Base-by-base conservation (phyloP, 1,140 invertebrate species). In the Euura saliciscinereae region DNA sequence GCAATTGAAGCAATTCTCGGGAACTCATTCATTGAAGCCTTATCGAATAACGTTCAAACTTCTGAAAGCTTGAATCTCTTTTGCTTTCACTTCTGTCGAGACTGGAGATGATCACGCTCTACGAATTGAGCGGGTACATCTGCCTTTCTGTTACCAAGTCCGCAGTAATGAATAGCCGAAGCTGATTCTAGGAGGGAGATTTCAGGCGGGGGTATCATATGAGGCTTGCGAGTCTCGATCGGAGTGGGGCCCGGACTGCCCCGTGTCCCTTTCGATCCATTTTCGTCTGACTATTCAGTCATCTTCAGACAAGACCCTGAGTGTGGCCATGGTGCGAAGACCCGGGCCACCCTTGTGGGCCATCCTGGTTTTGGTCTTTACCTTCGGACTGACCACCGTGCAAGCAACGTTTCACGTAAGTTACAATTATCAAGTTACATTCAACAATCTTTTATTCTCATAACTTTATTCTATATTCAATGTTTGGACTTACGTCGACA, bases 331-430 rank as follows among this genome's bases (percentile, higher is more conserved):
- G 67, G 72, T 44, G 71, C 64, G 66, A 8, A 72, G 44, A 65
- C 66, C 71, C 43, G 46, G 77, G 66, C 68, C 66, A 45, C 45
- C n/a, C 44, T 80, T 80, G 78, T 71, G 73, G 68, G 65, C 45
- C 44, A 74, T 71, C 59, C 68, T 76, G 68, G 11, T 76, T 45
- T 45, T 51, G 5, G 45, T 82, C 64, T 5, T 78, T 65, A 64
- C 78, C 46, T 73, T 76, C n/a, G 51, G 51, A 3, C 66, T 76
- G 43, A 43, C 45, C 65, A 72, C 71, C 2, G n/a, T 78, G n/a
- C 28, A 44, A 3, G 76, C 79, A n/a, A 67, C 13, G 6, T 79
- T 78, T 70, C 68, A 77, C 7, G 81, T 82, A 76, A 82, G 80
- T 82, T 70, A 45, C n/a, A 4, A 44, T 67, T 45, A 11, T 28